phyloP scores from a whole-genome alignment of 2,888 invertebrate species.

The Chloroclystis v-ata region DNA sequence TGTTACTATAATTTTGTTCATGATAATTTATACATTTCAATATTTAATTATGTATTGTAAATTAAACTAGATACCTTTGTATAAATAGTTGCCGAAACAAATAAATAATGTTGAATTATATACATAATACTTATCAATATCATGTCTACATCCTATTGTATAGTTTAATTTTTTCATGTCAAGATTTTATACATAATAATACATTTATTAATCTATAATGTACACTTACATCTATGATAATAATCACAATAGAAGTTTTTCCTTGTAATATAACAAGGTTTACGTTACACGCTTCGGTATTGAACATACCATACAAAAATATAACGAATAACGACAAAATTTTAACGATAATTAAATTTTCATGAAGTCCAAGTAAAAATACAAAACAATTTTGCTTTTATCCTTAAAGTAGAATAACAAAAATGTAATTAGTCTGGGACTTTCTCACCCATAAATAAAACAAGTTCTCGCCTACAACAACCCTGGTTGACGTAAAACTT shows the following conservation, averaged over 20 bases:
- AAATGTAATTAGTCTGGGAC: constrained; percentile 13
- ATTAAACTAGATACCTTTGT: constrained; percentile 28
- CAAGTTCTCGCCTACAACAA: constrained; percentile 34
- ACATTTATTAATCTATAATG: constrained; percentile 36
- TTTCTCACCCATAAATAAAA: constrained; percentile 24
- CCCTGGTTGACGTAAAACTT: constrained; percentile 48
- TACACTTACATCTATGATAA: constrained; percentile 44
- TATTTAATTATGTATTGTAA: constrained; percentile 6
- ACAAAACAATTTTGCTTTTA: constrained; percentile 11
- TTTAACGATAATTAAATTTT: constrained; percentile 6
- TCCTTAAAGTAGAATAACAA: constrained; percentile 20
- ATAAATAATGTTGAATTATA: constrained; percentile 7
- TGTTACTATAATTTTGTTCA: constrained; percentile 34
- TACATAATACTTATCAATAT: constrained; percentile 13
- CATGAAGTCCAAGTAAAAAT: background rate
- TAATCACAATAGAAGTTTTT: constrained; percentile 51
- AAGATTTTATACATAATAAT: constrained; percentile 44
- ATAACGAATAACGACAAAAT: constrained; percentile 12
- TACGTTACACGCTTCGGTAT: constrained; percentile 44
- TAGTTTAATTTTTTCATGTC: constrained; percentile 28
- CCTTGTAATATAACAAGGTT: constrained; percentile 32
- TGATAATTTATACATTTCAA: constrained; percentile 31
- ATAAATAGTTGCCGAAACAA: constrained; percentile 43
- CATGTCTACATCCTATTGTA: constrained; percentile 14
- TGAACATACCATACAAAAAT: constrained; percentile 4